Percentiles rank a stretch among this genome's conserved stretches.
These are phyloP conservation scores for Crioceris asparagi DNA, from an alignment of 2,888 invertebrate species.

Conservation along the genomic window DNA sequence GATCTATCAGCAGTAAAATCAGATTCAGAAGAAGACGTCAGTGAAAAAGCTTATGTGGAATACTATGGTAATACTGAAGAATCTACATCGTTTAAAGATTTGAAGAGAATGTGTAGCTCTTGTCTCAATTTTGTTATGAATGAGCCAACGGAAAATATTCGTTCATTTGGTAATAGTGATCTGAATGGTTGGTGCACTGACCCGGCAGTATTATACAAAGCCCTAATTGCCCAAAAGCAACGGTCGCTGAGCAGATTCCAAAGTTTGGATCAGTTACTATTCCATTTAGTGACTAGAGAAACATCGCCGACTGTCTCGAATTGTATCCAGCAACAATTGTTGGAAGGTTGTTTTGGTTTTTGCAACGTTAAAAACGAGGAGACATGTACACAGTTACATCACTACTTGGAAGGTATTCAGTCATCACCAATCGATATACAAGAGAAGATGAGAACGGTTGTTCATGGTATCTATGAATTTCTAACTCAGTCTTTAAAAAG, in stretches of 20 bases:
- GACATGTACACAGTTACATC: constrained; percentile 39
- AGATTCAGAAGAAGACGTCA: constrained; percentile 27
- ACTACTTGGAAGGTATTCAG: constrained; percentile 47
- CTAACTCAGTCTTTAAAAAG: constrained; percentile 40
- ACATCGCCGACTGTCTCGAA: constrained; percentile 30
- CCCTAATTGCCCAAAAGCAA: constrained; percentile 31
- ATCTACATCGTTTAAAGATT: constrained; percentile 17
- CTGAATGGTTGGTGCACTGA: constrained; percentile 35
- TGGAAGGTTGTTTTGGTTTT: constrained; percentile 45
- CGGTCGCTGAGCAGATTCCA: constrained; percentile 28
- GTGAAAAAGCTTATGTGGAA: constrained; percentile 32
- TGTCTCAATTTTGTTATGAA: constrained; percentile 32
- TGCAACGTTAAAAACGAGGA: constrained; percentile 33
- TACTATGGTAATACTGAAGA: constrained; percentile 28
- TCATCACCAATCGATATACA: constrained; percentile 42
- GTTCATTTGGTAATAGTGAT: constrained; percentile 18
- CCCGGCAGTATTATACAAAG: constrained; percentile 27
- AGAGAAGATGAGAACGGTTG: constrained; percentile 41
- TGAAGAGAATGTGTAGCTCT: constrained; percentile 28
- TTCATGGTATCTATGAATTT: constrained; percentile 42
- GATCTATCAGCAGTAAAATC: constrained; percentile 18
- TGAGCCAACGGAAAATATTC: constrained; percentile 29
- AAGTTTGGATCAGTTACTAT: constrained; percentile 34
- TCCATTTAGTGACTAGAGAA: constrained; percentile 28
- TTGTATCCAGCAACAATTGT: constrained; percentile 42